Evolutionary conservation across 2,888 invertebrate species (phyloP), one percentile per base, ranked within the genome.

Genomic region (Dasysyrphus tricinctus): DNA sequence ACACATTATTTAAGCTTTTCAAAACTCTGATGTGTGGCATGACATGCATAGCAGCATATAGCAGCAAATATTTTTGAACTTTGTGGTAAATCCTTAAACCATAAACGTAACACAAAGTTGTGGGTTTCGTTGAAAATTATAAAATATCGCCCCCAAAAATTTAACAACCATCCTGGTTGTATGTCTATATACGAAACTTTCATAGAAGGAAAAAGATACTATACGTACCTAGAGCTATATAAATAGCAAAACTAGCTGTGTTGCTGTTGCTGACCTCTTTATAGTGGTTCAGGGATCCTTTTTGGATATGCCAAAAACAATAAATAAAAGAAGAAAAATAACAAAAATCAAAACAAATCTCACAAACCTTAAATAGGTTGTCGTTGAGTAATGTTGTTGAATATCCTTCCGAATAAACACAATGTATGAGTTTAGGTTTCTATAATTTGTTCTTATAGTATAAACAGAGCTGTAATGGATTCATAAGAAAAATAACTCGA

Each of bases 51-150:
- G 24, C 24, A 24, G 1, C 24, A 24, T 3, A 24, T 24, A 24
- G 24, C 1, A 24, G 2, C 5, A 44, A 2, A 44, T 7, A 44
- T 19, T 51, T 44, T 29, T 2, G 1, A 29, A 29, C 12, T 51
- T 14, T 51, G 51, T 51, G 24, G 51, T 29, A 51, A 51, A 51
- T 51, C 51, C 14, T 12, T 24, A 24, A 51, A 29, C 51, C 51
- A 51, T 47, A 16, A 51, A 12, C 6, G 12, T 29, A 51, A 29
- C 51, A 51, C 51, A 51, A 51, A 51, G 24, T 51, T 51, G 51
- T 51, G 51, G 51, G 51, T 51, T 51, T 51, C 5, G 51, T 51
- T 24, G 12, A 29, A 51, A 51, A 51, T 51, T 51, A 51, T 51
- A 51, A 12, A 44, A 44, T n/a, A 44, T 44, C 44, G 44, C n/a